These are phyloP conservation scores for Drosophila anomalata DNA, from an alignment of 2,888 invertebrate species.

Conservation along the genomic window DNA sequence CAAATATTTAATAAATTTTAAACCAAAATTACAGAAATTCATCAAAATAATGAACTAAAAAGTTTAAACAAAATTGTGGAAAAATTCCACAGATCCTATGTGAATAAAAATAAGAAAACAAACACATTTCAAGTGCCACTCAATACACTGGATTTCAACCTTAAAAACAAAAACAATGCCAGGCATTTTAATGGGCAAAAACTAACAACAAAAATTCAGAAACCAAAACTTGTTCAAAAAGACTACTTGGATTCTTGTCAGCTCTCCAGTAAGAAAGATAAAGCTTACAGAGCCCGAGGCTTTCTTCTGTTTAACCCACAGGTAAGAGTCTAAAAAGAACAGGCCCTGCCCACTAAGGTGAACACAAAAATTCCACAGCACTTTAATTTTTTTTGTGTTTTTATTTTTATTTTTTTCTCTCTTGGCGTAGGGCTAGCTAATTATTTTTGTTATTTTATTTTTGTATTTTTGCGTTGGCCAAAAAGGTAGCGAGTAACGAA, in stretches of 20 bases:
- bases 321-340: constrained; percentile 63
- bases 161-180: constrained; percentile 12
- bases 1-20: constrained; percentile 5
- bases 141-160: constrained; percentile 9
- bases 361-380: constrained; percentile 57
- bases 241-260: constrained; percentile 64
- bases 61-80: not conserved
- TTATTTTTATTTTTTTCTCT: constrained; percentile 10
- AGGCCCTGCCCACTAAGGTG: constrained; percentile 50
- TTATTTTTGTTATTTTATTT: constrained; percentile 58
- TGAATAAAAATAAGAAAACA: constrained; percentile 7
- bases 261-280: constrained; percentile 36
- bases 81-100: constrained; percentile 18
- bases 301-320: constrained; percentile 62
- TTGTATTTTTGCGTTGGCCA: constrained; percentile 69
- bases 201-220: constrained; percentile 26
- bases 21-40: constrained; percentile 13
- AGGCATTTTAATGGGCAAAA: constrained; percentile 29
- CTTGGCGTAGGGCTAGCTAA: constrained; percentile 66
- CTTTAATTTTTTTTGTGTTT: constrained; percentile 38
- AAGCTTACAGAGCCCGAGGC: constrained; percentile 69
- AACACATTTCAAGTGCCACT: constrained; percentile 27
- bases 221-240: constrained; percentile 54
- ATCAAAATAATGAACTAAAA: not conserved
- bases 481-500: constrained; percentile 64